Evolutionary conservation across 2,113 vertebrate genomes (phyloP), one percentile per base, ranked within the genome.

Genomic region (Tetrax tetrax): DNA sequence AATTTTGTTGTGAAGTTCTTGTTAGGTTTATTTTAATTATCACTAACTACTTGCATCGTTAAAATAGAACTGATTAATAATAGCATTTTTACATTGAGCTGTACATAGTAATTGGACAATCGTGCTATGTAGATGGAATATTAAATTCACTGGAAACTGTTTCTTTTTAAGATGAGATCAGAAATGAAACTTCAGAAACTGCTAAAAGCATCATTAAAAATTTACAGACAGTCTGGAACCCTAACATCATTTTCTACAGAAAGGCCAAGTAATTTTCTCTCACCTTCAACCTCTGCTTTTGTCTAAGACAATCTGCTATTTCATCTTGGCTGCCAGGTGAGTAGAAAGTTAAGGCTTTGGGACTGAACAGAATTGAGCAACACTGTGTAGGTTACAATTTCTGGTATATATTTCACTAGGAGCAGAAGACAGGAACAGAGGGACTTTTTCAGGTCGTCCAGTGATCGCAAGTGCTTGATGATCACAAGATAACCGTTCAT

Each of bases 161-260:
- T 81, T 70, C 20, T 89, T 89, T 90, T 87, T 45, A 59, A 95
- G 60, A 61, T 71, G 28, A 38, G 28, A 61, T 95, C 81, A 81
- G 82, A 90, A 94, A 83, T 59, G 25, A 87, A 94, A 96, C 48
- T 95, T 78, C 77, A 93, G 64, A 96, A 93, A 93, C 91, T 96
- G 45, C 69, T 94, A 70, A 95, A 96, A 94, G 53, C 61, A 82
- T 79, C 80, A 64, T 96, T 86, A 94, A 95, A 91, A 90, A 93
- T 88, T 92, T 83, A 94, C 35, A 92, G 54, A 56, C 20, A 45
- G 27, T 38, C 64, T 76, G 56, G 35, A 85, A 92, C 41, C 8
- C 20, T 50, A 59, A 51, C 31, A 61, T 48, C 45, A 75, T 54
- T 87, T 91, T 69, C 83, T 81, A 74, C 72, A 87, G 59, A 88